Evolutionary conservation across 2,888 invertebrate species (phyloP).

Genomic region (Bugula neritina): DNA sequence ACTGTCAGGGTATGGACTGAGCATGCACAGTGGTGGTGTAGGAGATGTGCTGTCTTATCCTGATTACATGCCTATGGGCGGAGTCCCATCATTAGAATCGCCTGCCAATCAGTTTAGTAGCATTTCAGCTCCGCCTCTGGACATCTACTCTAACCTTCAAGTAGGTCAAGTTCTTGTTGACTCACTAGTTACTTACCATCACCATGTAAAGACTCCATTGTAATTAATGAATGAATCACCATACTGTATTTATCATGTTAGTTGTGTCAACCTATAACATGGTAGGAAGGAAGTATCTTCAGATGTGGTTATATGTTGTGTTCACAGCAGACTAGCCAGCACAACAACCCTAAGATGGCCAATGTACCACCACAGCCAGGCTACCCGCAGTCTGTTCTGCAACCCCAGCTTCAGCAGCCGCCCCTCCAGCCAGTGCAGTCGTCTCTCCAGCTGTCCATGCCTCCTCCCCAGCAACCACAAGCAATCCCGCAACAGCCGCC

Average conservation of each 20-base stretch:
- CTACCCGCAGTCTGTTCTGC: background rate
- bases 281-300: too few relatives aligned
- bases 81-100: background rate
- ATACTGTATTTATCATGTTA: too few relatives aligned
- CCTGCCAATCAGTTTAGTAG: background rate
- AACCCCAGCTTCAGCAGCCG: slow-evolving; percentile 23
- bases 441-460: background rate
- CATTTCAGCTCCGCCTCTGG: slow-evolving; percentile 9
- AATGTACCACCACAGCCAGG: background rate
- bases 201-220: too few relatives aligned
- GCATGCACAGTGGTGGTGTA: background rate
- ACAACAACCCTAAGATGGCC: background rate
- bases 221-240: too few relatives aligned
- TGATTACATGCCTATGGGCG: slow-evolving; percentile 19
- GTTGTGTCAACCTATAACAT: too few relatives aligned
- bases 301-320: too few relatives aligned
- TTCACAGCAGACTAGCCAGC: too few relatives aligned
- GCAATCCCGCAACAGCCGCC: slow-evolving; percentile 7
- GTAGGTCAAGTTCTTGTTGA: too few relatives aligned
- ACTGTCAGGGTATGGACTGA: slow-evolving; percentile 3
- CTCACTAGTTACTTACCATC: too few relatives aligned
- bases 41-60: background rate
- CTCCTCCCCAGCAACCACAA: background rate
- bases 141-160: background rate
- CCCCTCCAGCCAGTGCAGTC: slow-evolving; percentile 3